Base-by-base conservation (phyloP, 2,888 invertebrate genomes). In the Pinctada fucata region DNA sequence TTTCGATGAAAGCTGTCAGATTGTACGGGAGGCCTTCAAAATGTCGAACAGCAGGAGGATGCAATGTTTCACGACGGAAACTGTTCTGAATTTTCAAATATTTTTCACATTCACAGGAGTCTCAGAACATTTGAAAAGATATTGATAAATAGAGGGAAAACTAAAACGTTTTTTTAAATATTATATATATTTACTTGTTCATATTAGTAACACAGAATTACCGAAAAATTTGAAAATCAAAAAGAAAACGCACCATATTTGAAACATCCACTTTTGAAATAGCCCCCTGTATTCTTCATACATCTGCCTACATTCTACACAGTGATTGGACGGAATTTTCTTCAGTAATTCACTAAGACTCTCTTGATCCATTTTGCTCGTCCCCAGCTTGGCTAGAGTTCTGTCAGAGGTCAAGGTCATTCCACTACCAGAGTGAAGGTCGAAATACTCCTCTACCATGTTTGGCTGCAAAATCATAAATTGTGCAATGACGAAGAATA, bases 201-300 rank as follows among this genome's bases (percentile, higher is more conserved):
- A 31, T 31, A 31, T 31, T 31, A 31, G 31, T 31, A 31, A 31
- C 31, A 31, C 31, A 31, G 31, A 31, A 31, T 31, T 31, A 31
- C 31, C 31, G 31, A 31, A 31, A 31, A 31, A 1, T 31, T 31
- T 31, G 31, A 31, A 31, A 31, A 31, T 31, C 31, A 31, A 31
- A 31, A 31, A 31, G 31, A 31, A 31, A 31, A 31, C 31, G 72
- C 78, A 91, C 92, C 91, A 90, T 84, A 92, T 83, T 5, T 87
- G 87, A 58, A 88, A 89, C 91, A 92, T 91, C 92, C 92, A 92
- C 50, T 86, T 85, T 48, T 80, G 79, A 75, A 91, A 92, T 66
- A 87, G 79, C 0, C 75, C 76, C 13, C 80, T 51, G 76, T 91
- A 86, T 73, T 88, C 88, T 6, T 86, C 75, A 47, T 86, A 85